Percentiles rank a stretch among this genome's conserved stretches.
These are phyloP conservation scores for Chaenodraco wilsoni DNA, from an alignment of 2,797 vertebrate genomes.

Conservation along the genomic window DNA sequence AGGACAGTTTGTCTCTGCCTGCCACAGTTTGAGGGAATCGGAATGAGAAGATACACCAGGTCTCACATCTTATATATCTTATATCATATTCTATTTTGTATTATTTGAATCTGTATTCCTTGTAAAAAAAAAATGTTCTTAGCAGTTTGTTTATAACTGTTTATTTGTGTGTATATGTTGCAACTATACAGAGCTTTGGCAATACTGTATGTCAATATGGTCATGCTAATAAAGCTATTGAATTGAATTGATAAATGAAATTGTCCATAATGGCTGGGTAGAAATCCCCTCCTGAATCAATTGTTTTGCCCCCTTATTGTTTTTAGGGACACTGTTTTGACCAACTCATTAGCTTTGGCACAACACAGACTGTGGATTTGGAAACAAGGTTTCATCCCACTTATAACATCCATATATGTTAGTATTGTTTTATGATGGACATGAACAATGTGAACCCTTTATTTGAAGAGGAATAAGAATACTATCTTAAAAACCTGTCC, in stretches of 20 bases:
- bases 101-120: too few species aligned
- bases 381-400: background rate
- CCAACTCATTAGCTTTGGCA: background rate
- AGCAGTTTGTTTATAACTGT: too few species aligned
- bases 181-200: too few species aligned
- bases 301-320: background rate
- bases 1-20: too few species aligned
- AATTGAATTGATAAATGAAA: background rate
- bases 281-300: background rate
- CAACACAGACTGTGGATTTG: slow-evolving; percentile 4
- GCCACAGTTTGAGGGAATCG: too few species aligned
- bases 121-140: too few species aligned
- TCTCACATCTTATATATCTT: too few species aligned
- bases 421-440: background rate
- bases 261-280: background rate
- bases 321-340: background rate
- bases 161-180: too few species aligned
- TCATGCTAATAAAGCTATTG: too few species aligned
- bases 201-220: too few species aligned
- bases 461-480: background rate
- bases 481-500: background rate
- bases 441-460: background rate
- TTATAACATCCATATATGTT: background rate
- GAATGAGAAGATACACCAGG: too few species aligned
- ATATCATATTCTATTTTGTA: too few species aligned